A percentile compares a stretch with the other conserved stretches of the same genome.
phyloP scores from a whole-genome alignment of 1,140 invertebrate species.

The Trichonephila inaurata region DNA sequence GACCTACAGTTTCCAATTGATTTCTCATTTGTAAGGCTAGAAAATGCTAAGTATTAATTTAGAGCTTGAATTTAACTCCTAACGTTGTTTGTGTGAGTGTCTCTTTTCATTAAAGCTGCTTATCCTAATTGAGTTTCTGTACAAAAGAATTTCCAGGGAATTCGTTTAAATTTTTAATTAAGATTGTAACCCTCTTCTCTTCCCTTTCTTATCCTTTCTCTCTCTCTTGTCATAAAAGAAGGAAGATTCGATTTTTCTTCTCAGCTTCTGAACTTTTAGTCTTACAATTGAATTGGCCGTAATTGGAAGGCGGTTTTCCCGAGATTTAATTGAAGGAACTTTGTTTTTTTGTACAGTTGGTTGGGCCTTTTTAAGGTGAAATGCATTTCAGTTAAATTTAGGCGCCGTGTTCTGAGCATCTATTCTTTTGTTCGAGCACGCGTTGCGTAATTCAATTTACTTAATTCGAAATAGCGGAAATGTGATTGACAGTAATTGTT shows the following conservation, averaged over 20 bases:
- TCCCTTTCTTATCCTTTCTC: neutral
- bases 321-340: constrained; percentile 64
- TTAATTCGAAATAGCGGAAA: neutral
- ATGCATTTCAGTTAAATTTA: constrained; percentile 10
- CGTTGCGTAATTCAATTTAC: constrained; percentile 8
- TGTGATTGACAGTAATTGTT: neutral
- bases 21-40: neutral
- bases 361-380: neutral
- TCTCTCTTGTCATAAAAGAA: constrained; percentile 57
- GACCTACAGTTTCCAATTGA: neutral
- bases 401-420: neutral
- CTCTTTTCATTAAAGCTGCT: constrained; percentile 52
- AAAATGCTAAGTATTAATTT: neutral
- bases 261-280: constrained; percentile 46
- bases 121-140: constrained; percentile 54
- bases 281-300: constrained; percentile 54
- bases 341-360: constrained; percentile 1
- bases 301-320: constrained; percentile 64
- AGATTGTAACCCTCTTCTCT: constrained; percentile 19
- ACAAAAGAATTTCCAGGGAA: constrained; percentile 66
- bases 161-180: constrained; percentile 74
- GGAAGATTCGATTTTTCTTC: constrained; percentile 53
- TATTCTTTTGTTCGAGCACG: neutral
- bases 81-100: constrained; percentile 5
- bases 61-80: neutral